Conservation (phyloP, 2,888 invertebrate species). For the Callimorpha dominula region DNA sequence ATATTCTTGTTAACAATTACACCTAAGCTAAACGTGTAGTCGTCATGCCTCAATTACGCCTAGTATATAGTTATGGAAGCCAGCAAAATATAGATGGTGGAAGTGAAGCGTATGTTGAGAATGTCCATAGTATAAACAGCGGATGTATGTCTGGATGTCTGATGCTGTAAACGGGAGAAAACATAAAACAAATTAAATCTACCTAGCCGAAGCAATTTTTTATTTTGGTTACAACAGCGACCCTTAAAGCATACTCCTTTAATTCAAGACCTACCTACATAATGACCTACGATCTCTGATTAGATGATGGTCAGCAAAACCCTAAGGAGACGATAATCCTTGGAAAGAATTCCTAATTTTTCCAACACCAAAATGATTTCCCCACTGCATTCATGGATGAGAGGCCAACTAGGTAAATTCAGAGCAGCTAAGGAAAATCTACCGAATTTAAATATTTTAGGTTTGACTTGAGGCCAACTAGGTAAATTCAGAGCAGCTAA, state of each 20-base stretch:
- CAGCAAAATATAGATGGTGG: no score
- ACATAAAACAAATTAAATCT: no score
- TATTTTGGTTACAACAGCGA: not conserved
- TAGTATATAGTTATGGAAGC: no score
- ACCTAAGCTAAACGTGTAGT: no score
- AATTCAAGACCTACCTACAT: not conserved
- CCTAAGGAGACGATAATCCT: conserved; percentile 61
- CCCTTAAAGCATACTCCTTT: not conserved
- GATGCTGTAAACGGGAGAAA: no score
- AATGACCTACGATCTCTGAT: conserved; percentile 20
- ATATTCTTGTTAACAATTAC: no score
- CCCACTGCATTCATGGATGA: conserved; percentile 64
- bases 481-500: conserved; percentile 36
- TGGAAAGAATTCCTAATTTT: conserved; percentile 63
- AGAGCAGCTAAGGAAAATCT: conserved; percentile 33
- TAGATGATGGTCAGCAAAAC: conserved; percentile 40
- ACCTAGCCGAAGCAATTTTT: no score
- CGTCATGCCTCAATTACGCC: no score
- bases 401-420: conserved; percentile 50
- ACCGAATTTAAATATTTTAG: conserved; percentile 50
- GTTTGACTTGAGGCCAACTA: conserved; percentile 48
- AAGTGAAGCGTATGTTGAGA: no score
- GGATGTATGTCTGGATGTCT: no score
- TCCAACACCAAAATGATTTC: conserved; percentile 63
- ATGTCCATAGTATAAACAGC: no score